phyloP scores from a whole-genome alignment of 37 sponge, comb jelly and placozoan genomes.

The Aphrocallistes beatrix region DNA sequence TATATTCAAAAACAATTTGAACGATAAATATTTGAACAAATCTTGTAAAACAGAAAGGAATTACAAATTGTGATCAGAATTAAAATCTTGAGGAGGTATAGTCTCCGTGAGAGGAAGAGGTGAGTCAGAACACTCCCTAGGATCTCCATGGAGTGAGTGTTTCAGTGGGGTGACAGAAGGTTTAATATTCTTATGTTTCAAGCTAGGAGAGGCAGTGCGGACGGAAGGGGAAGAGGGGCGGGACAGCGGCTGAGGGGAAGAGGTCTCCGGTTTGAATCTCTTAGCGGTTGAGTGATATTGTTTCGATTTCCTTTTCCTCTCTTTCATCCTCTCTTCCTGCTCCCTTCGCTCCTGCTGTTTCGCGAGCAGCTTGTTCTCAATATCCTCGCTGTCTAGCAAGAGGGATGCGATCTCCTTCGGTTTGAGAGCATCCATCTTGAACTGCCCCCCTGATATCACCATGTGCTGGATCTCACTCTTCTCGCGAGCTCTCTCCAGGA shows the following conservation, averaged over 20 bases:
- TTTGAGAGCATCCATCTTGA: conserved; percentile 73
- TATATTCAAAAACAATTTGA: too few relatives aligned
- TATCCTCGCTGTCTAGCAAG: conserved; percentile 77
- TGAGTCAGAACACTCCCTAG: too few relatives aligned
- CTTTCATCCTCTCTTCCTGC: conserved; percentile 6
- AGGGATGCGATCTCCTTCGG: conserved; percentile 89
- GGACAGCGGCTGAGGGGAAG: background rate
- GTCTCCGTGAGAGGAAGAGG: too few relatives aligned
- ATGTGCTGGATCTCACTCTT: conserved; percentile 98
- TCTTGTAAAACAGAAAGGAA: too few relatives aligned
- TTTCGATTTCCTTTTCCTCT: background rate
- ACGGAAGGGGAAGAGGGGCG: background rate
- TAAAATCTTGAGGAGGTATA: too few relatives aligned
- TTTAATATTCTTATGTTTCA: too few relatives aligned
- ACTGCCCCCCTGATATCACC: conserved; percentile 92
- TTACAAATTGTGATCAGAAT: too few relatives aligned
- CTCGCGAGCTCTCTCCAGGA: conserved; percentile 83
- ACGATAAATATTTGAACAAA: too few relatives aligned
- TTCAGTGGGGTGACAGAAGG: too few relatives aligned
- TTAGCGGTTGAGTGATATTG: background rate
- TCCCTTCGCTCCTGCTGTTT: background rate
- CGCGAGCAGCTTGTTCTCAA: conserved; percentile 40
- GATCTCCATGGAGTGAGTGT: too few relatives aligned
- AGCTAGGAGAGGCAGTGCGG: background rate
- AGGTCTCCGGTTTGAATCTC: background rate